Evolutionary conservation across 2,113 vertebrate genomes (phyloP).

Genomic region (Anolis sagrei): DNA sequence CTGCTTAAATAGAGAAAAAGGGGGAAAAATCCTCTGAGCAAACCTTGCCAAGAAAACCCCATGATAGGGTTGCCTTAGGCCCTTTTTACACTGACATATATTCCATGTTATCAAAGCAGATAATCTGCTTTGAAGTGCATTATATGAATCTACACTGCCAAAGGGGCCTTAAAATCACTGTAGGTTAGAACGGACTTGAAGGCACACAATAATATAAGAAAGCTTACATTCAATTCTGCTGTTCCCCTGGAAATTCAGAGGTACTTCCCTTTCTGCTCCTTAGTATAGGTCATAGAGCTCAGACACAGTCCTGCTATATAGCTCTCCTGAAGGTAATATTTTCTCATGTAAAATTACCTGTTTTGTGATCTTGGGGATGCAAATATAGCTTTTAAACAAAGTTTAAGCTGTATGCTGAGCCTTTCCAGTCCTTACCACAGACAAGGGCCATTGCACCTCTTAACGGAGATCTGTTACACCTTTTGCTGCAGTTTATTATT

Average conservation of each 20-base stretch:
- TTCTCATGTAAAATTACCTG: background rate
- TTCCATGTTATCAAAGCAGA: too few species aligned
- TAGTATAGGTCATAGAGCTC: background rate
- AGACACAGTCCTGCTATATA: background rate
- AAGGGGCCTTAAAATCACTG: too few species aligned
- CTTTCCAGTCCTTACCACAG: background rate
- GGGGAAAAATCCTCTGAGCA: too few species aligned
- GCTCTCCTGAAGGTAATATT: background rate
- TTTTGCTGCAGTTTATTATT: background rate
- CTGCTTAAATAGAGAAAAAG: too few species aligned
- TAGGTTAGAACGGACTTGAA: too few species aligned
- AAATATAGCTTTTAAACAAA: too few species aligned
- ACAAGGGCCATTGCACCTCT: background rate
- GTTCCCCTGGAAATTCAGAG: background rate
- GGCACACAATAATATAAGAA: background rate
- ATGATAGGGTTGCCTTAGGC: too few species aligned
- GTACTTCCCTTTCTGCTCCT: background rate
- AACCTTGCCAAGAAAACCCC: too few species aligned
- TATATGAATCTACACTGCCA: too few species aligned
- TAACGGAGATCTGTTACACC: background rate
- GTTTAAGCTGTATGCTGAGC: background rate
- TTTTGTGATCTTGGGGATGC: background rate
- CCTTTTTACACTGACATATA: too few species aligned
- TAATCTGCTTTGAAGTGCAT: too few species aligned
- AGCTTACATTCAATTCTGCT: background rate